A percentile compares a stretch with the other conserved stretches of the same genome.
Evolutionary conservation across 2,797 vertebrate species (phyloP).

Genomic region (Naso thynnoides): DNA sequence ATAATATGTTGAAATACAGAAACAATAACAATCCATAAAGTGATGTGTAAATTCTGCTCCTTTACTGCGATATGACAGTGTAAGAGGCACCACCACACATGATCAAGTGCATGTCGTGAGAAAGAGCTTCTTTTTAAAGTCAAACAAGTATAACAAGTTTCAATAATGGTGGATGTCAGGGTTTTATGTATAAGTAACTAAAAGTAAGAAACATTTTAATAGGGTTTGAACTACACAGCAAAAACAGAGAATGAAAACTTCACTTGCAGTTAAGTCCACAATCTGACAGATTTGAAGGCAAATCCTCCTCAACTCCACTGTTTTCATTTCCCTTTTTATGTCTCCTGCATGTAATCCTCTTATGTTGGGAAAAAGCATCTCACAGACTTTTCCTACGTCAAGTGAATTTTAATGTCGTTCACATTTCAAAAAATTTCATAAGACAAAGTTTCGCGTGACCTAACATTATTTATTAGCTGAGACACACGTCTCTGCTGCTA

Average conservation of each 20-base stretch:
- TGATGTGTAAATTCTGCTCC: conserved; percentile 10
- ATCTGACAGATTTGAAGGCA: conserved; percentile 38
- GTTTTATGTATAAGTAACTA: background rate
- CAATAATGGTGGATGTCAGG: background rate
- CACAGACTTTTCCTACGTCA: conserved; percentile 8
- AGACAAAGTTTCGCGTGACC: conserved; percentile 39
- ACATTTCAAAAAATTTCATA: conserved; percentile 51
- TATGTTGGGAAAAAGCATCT: conserved; percentile 15
- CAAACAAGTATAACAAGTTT: conserved; percentile 17
- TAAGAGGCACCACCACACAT: conserved; percentile 12
- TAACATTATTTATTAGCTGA: conserved; percentile 44
- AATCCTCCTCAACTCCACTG: conserved; percentile 43
- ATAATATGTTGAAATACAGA: no score
- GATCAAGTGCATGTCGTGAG: conserved; percentile 3
- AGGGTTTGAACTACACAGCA: conserved; percentile 26
- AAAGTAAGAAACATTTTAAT: conserved; percentile 8
- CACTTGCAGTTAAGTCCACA: conserved; percentile 20
- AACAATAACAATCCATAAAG: no score
- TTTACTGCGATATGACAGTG: background rate
- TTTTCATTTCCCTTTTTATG: conserved; percentile 38
- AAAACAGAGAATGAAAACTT: conserved; percentile 28
- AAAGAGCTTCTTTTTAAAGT: conserved; percentile 26
- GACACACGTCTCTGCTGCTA: conserved; percentile 20
- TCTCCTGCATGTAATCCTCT: conserved; percentile 33
- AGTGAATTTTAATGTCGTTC: conserved; percentile 38